These are phyloP conservation scores for Drosophila ercepeae DNA, from an alignment of 1,140 invertebrate species.

Conservation along the genomic window DNA sequence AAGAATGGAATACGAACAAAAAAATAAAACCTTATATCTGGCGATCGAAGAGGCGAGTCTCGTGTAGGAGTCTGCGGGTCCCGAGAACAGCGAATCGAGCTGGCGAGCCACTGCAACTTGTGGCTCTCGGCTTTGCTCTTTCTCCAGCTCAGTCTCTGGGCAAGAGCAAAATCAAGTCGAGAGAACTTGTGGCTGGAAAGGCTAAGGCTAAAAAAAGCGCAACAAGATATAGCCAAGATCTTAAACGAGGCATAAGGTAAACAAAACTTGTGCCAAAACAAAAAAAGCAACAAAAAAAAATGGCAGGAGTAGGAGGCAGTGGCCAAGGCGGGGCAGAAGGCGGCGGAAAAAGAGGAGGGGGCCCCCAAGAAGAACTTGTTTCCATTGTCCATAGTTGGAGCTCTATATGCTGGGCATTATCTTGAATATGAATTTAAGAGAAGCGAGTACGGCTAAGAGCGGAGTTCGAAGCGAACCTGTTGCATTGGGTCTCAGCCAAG, in stretches of 20 bases:
- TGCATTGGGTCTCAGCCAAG: conserved; percentile 21
- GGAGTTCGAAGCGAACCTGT: conserved; percentile 35
- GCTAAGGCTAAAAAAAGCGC: conserved; percentile 17
- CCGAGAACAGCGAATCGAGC: conserved; percentile 32
- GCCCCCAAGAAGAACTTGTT: conserved; percentile 63
- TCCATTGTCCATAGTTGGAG: conserved; percentile 75
- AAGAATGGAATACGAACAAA: conserved; percentile 6
- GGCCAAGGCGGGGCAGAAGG: neutral
- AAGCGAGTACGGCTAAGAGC: conserved; percentile 1
- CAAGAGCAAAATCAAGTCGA: conserved; percentile 26
- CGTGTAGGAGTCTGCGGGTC: conserved; percentile 74
- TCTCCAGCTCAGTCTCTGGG: neutral
- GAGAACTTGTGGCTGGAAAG: conserved; percentile 33
- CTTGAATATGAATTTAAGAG: conserved; percentile 39
- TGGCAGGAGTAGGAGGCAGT: conserved; percentile 1
- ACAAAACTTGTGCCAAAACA: conserved; percentile 69
- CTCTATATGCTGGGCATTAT: conserved; percentile 28
- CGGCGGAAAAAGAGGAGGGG: conserved; percentile 4
- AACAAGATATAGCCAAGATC: conserved; percentile 48
- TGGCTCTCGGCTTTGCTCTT: conserved; percentile 19
- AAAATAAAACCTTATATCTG: conserved; percentile 32
- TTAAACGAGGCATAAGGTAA: conserved; percentile 75
- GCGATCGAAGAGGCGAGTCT: conserved; percentile 47
- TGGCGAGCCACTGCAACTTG: conserved; percentile 64
- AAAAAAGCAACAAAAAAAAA: conserved; percentile 21